These are phyloP conservation scores for Onychostoma macrolepis DNA, from an alignment of 2,113 vertebrate species.

Conservation along the genomic window DNA sequence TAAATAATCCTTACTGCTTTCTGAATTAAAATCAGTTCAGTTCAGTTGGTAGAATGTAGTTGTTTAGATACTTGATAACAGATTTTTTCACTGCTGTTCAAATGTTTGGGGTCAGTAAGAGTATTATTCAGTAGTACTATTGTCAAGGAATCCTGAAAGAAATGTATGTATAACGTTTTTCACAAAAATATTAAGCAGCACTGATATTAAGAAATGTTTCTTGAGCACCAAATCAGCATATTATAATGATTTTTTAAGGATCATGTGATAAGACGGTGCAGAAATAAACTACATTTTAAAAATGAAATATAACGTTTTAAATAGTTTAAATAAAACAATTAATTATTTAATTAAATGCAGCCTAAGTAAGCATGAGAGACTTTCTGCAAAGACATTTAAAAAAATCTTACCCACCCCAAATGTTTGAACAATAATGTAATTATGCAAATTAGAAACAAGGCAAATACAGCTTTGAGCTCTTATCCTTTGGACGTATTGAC, in stretches of 20 bases:
- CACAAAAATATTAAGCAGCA: background rate
- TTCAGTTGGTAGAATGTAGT: background rate
- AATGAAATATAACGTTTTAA: background rate
- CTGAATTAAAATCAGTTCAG: background rate
- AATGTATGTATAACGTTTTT: background rate
- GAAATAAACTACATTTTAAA: background rate
- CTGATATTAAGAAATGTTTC: background rate
- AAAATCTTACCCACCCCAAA: no score
- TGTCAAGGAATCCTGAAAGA: background rate
- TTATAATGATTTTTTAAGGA: background rate
- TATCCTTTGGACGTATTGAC: conserved; percentile 47
- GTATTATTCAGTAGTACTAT: background rate
- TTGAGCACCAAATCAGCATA: background rate
- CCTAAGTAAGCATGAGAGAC: background rate
- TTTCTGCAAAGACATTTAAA: background rate
- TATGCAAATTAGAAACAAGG: background rate
- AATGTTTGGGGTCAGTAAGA: background rate
- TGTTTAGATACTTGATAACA: background rate
- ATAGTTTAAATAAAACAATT: background rate
- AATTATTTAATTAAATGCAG: background rate
- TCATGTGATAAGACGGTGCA: background rate
- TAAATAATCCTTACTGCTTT: conserved; percentile 29
- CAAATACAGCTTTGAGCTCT: conserved; percentile 30
- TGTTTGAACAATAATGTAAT: background rate
- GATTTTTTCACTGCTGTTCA: background rate